Evolutionary conservation across 1,140 invertebrate species (phyloP), one percentile per base, ranked within the genome.

Genomic region (Ceratoteleas bidentatus): DNA sequence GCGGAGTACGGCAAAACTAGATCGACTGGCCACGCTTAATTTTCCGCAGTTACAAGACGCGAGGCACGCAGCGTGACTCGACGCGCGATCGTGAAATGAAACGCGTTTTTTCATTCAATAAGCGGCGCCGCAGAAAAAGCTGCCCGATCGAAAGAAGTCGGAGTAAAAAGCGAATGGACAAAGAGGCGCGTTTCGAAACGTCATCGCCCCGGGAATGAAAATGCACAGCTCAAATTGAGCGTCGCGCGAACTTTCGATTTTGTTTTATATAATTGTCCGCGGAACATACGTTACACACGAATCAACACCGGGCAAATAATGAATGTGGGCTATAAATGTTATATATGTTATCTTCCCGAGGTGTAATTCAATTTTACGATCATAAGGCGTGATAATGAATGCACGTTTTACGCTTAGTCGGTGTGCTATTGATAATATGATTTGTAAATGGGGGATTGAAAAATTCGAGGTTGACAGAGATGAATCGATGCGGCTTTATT

Each of bases 1-100:
- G 83, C 60, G 73, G 49, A 68, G 57, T 69, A 81, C 65, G 68
- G 82, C 68, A 84, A 88, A 90, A 90, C 88, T 88, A 88, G 88
- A 88, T 85, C 87, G 83, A 87, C 87, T 84, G 78, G 82, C 83
- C 73, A 78, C 73, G 61, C 77, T 80, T 76, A 74, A 84, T 84
- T 84, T 84, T 84, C 76, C 66, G 61, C 62, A 24, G 64, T 65
- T 75, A 34, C 52, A 65, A 58, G 72, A 75, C 45, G 58, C 54
- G 50, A 80, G 45, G 45, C 38, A 74, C 69, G 69, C 50, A 72
- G 53, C 53, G 58, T 65, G 66, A 70, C 52, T 68, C 24, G 47
- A 56, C 45, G 10, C 33, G 50, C 64, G 9, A 54, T 34, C 64
- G 9, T 73, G 15, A 70, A 45, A 47, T 36, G 24, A 60, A 65